Evolutionary conservation across 2,888 invertebrate genomes (phyloP), one percentile per base, ranked within the genome.

Genomic region (Endomychus coccineus): DNA sequence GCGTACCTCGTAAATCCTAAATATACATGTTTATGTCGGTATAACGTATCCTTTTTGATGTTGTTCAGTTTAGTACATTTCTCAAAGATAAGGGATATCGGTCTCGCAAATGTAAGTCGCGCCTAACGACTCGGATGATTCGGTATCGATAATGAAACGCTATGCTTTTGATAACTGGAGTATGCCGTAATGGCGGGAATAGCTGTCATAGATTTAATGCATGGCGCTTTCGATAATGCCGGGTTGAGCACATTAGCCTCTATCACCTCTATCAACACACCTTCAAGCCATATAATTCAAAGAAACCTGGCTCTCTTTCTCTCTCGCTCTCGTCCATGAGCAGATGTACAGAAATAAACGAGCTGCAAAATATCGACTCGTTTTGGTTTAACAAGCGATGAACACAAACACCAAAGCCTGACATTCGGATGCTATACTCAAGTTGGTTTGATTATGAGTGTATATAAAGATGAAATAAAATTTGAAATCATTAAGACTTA

Each of bases 81-180:
- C n/a, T n/a, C 6, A 19, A n/a, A 19, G 21, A 19, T 19, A 19
- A 19, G 21, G n/a, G 21, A 19, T 19, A 19, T 19, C 21, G n/a
- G 21, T 6, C n/a, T 19, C 21, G n/a, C 21, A 19, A 19, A 19
- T 19, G 21, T 19, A 19, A 6, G 21, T 19, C 21, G 6, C 21
- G 21, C 21, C n/a, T 19, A 19, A 19, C 21, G 21, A 19, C 21
- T 19, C 21, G n/a, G 21, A 19, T 19, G 21, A 19, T 19, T 19
- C n/a, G 6, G 21, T 19, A 19, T 19, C 21, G 21, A 19, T 19
- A 19, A 19, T 19, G 21, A 19, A 24, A 27, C 31, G 36, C 35
- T 28, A 41, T 37, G 33, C 37, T 40, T 42, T 34, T 42, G 42
- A 38, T 42, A 39, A 42, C 16, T 35, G 21, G 19, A 32, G 32